A percentile compares a stretch with the other conserved stretches of the same genome.
phyloP scores from a whole-genome alignment of 37 sponge, comb jelly and placozoan species.

The Geodia barretti region DNA sequence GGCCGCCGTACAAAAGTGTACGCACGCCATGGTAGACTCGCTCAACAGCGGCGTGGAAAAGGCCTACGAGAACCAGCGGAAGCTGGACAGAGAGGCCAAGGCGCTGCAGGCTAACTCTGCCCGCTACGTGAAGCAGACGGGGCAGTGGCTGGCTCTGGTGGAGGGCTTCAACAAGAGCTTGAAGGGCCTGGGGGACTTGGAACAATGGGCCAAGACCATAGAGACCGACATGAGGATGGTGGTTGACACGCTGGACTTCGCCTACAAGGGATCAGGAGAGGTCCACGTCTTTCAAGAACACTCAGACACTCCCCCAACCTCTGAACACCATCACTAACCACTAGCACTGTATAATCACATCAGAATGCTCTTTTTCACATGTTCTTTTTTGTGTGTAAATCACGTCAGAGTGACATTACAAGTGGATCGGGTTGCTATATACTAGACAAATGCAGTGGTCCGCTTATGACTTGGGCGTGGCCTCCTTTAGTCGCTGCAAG shows the following conservation, averaged over 20 bases:
- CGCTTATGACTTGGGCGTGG: not conserved
- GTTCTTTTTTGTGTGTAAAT: not conserved
- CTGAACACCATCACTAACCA: not conserved
- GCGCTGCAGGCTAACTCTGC: conserved; percentile 77
- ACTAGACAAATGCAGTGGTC: not conserved
- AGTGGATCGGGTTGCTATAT: conserved; percentile 3
- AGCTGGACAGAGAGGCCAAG: conserved; percentile 82
- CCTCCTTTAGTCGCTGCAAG: conserved; percentile 29
- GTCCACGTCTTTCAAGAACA: conserved; percentile 42
- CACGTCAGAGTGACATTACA: not conserved
- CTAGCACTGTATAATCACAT: not conserved
- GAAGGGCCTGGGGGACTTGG: conserved; percentile 92
- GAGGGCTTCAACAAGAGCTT: conserved; percentile 92
- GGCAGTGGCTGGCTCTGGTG: conserved; percentile 85
- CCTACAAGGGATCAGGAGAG: conserved; percentile 79
- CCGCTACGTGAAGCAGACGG: conserved; percentile 84
- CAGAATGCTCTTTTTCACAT: not conserved
- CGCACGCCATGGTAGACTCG: conserved; percentile 78
- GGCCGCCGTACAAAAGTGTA: conserved; percentile 74
- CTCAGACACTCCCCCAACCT: not conserved
- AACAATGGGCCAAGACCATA: conserved; percentile 94
- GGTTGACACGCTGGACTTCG: conserved; percentile 77
- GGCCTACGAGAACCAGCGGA: conserved; percentile 91
- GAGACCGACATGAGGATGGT: conserved; percentile 88
- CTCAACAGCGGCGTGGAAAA: conserved; percentile 82